phyloP scores from a whole-genome alignment of 2,113 vertebrate species.

The Daphoenositta chrysoptera region DNA sequence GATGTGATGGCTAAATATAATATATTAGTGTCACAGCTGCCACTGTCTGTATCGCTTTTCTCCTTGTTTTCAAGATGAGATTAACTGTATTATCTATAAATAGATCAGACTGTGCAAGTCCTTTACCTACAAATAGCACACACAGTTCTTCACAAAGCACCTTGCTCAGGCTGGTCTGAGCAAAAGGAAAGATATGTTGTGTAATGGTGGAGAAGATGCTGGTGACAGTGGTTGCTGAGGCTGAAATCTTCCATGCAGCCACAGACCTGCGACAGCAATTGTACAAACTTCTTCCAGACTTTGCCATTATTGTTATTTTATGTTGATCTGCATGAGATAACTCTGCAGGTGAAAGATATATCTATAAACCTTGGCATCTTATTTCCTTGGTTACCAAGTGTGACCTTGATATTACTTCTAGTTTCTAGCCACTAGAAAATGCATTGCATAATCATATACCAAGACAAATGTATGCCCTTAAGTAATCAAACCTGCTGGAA shows the following conservation, averaged over 20 bases:
- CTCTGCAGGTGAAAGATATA: not conserved
- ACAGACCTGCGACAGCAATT: not conserved
- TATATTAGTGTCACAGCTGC: not conserved
- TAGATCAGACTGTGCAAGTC: not conserved
- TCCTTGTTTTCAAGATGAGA: not conserved
- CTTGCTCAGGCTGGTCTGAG: not conserved
- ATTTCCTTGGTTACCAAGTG: not conserved
- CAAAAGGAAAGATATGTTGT: not conserved
- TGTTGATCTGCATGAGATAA: not conserved
- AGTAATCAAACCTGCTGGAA: not conserved
- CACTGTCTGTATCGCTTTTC: not conserved
- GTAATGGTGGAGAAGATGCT: not conserved
- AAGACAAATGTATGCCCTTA: not conserved
- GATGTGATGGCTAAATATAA: not conserved
- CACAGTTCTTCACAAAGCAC: not conserved
- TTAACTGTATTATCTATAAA: conserved; percentile 22
- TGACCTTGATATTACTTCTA: not conserved
- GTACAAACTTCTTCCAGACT: not conserved
- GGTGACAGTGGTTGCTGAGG: not conserved
- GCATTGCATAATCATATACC: not conserved
- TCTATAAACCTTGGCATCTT: not conserved
- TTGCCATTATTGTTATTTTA: not conserved
- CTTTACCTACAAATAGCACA: not conserved
- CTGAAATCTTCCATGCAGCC: not conserved
- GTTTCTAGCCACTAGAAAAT: not conserved